These are phyloP conservation scores for Opisthocomus hoazin DNA, from an alignment of 2,113 vertebrate species.

Conservation along the genomic window DNA sequence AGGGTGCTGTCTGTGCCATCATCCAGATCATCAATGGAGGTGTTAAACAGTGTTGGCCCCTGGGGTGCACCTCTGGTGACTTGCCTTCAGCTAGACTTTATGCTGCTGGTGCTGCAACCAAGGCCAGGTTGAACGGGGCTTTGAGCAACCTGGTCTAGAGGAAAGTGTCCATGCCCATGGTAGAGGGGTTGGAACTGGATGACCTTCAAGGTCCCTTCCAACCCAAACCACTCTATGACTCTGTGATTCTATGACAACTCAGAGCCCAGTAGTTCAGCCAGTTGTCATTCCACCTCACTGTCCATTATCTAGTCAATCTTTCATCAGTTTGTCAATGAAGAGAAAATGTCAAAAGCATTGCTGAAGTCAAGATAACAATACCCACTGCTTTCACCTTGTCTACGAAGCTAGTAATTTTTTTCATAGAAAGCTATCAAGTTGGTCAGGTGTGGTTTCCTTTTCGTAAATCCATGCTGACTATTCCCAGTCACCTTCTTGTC, in stretches of 20 bases:
- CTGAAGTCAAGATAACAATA: background rate
- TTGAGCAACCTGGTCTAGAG: too few species aligned
- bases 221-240: too few species aligned
- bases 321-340: background rate
- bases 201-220: too few species aligned
- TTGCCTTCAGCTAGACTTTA: background rate
- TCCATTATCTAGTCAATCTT: background rate
- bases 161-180: too few species aligned
- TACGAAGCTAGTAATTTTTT: background rate
- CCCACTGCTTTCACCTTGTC: background rate
- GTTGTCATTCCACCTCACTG: background rate
- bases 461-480: background rate
- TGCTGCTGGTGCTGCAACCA: background rate
- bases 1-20: background rate
- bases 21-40: background rate
- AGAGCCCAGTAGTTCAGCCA: background rate
- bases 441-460: background rate
- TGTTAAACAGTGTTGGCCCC: background rate
- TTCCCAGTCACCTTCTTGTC: background rate
- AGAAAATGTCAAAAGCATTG: background rate
- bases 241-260: too few species aligned
- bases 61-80: background rate
- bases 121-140: too few species aligned
- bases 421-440: background rate
- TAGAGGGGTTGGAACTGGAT: too few species aligned